phyloP scores from a whole-genome alignment of 2,113 vertebrate species.

The Hirundichthys speculiger region DNA sequence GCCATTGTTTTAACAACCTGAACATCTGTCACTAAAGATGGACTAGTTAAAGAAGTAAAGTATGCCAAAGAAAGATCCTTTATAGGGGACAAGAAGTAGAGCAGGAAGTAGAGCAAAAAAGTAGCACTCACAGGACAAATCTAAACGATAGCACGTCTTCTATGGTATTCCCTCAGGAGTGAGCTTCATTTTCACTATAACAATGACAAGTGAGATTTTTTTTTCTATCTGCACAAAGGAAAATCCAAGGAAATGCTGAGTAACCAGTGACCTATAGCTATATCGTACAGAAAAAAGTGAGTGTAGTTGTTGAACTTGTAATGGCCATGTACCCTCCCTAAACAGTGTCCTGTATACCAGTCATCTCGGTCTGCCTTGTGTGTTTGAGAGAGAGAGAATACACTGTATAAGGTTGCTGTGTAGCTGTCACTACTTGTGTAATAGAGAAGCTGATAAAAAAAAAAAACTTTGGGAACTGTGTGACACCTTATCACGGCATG shows the following conservation, averaged over 20 bases:
- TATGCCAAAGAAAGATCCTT: constrained; percentile 50
- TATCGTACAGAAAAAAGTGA: constrained; percentile 1
- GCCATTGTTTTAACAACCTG: background rate
- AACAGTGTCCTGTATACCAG: background rate
- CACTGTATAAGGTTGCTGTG: background rate
- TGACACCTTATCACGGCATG: constrained; percentile 11
- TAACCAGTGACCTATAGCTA: constrained; percentile 14
- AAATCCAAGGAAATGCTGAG: background rate
- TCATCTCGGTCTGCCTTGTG: background rate
- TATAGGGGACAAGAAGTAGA: constrained; percentile 66
- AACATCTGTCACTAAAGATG: constrained; percentile 26
- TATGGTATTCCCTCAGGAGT: constrained; percentile 26
- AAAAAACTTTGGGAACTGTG: constrained; percentile 17
- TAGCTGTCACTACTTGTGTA: constrained; percentile 20
- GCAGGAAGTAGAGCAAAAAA: constrained; percentile 71
- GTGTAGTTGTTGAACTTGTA: background rate
- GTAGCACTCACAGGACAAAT: constrained; percentile 54
- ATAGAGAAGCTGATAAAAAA: constrained; percentile 27
- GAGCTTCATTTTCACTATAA: constrained; percentile 33
- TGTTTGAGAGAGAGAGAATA: background rate
- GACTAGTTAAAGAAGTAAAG: constrained; percentile 53
- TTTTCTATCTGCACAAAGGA: background rate
- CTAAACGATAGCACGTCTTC: constrained; percentile 37
- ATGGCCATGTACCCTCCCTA: background rate
- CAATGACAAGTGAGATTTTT: constrained; percentile 26